Percentiles rank a stretch among this genome's conserved stretches.
phyloP scores from a whole-genome alignment of 2,113 vertebrate genomes.

The Brevimyrus niger region DNA sequence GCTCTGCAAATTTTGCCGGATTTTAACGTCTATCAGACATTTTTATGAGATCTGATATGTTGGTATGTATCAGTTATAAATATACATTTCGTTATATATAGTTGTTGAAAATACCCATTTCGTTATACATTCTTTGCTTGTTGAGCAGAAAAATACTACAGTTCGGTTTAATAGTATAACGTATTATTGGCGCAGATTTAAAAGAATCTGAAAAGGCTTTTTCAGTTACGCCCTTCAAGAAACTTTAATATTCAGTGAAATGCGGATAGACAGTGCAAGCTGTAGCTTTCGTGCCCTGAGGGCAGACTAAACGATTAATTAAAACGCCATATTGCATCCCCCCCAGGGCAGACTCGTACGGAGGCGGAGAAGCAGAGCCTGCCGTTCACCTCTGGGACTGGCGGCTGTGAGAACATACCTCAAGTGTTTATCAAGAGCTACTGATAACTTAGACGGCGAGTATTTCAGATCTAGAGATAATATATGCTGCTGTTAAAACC shows the following conservation, averaged over 20 bases:
- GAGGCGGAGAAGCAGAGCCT: conserved; percentile 52
- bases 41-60: neutral
- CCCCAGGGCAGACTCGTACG: conserved; percentile 67
- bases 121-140: neutral
- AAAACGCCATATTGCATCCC: conserved; percentile 61
- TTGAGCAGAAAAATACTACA: neutral
- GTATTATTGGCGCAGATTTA: neutral
- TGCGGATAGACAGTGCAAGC: conserved; percentile 4
- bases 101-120: neutral
- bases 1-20: neutral
- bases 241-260: conserved; percentile 26
- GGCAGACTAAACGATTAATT: conserved; percentile 46
- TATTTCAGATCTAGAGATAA: conserved; percentile 42
- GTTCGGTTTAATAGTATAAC: neutral
- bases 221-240: conserved; percentile 11
- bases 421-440: conserved; percentile 26
- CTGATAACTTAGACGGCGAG: neutral
- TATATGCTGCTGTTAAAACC: conserved; percentile 43
- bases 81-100: neutral
- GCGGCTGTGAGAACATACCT: conserved; percentile 19
- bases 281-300: neutral
- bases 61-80: neutral
- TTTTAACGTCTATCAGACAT: neutral
- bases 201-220: neutral
- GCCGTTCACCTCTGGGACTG: conserved; percentile 40